Evolutionary conservation across 1,140 invertebrate species (phyloP).

Genomic region (Drosophila pallidifrons): DNA sequence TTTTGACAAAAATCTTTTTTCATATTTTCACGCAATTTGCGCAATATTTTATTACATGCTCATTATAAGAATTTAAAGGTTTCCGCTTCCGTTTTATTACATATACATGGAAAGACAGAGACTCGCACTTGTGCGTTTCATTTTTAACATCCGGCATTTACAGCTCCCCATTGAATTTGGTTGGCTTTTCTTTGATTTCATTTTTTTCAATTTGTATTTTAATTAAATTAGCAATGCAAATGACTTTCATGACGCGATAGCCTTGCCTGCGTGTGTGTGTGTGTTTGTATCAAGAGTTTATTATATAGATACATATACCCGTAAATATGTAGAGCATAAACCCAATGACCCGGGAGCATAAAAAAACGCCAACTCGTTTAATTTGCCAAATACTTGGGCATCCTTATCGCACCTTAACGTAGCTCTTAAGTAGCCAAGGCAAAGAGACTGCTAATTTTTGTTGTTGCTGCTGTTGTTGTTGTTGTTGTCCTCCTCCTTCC

Average conservation of each 20-base stretch:
- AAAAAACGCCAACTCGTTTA: constrained; percentile 58
- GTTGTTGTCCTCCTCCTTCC: not conserved
- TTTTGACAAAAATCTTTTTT: not conserved
- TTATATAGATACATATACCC: constrained; percentile 4
- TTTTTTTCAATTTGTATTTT: constrained; percentile 60
- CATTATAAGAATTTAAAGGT: constrained; percentile 24
- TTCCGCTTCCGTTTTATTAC: constrained; percentile 16
- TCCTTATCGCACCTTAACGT: constrained; percentile 75
- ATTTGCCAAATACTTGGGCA: constrained; percentile 67
- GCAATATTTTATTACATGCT: constrained; percentile 27
- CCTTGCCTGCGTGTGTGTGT: not conserved
- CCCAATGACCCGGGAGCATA: constrained; percentile 45
- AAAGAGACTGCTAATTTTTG: constrained; percentile 77
- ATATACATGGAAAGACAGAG: not conserved
- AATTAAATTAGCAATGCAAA: constrained; percentile 67
- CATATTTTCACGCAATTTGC: constrained; percentile 6
- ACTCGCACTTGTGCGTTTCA: not conserved
- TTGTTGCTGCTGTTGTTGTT: constrained; percentile 37
- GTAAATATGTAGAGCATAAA: constrained; percentile 46
- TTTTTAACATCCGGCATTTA: constrained; percentile 22
- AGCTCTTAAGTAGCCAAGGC: constrained; percentile 66
- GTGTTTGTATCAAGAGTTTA: not conserved
- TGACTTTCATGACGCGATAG: constrained; percentile 42
- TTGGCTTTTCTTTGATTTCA: constrained; percentile 37
- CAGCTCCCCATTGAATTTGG: constrained; percentile 33